Conservation (phyloP, 2,888 invertebrate genomes). For the Drosophila suboccidentalis region DNA sequence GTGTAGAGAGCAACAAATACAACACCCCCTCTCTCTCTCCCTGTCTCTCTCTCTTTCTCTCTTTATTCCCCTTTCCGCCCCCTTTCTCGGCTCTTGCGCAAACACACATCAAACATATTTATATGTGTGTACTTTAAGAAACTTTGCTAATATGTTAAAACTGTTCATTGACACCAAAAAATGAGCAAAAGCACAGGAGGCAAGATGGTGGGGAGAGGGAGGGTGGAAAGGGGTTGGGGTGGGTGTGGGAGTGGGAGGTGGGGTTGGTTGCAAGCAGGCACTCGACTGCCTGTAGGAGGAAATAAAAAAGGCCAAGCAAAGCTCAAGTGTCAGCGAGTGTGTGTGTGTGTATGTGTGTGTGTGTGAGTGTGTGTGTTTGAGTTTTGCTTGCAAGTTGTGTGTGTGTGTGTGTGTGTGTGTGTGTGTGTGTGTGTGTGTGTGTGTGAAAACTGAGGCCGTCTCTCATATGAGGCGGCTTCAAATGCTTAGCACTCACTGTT, state of each 20-base stretch:
- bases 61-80: background rate
- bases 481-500: constrained; percentile 55
- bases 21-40: background rate
- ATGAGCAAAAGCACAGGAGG: constrained; percentile 65
- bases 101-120: constrained; percentile 76
- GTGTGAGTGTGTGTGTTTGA: constrained; percentile 55
- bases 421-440: constrained; percentile 22
- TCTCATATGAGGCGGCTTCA: constrained; percentile 55
- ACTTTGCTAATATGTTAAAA: constrained; percentile 82
- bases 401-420: constrained; percentile 19
- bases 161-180: constrained; percentile 82
- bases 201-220: no score
- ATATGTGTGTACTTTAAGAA: constrained; percentile 79
- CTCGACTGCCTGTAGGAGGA: constrained; percentile 34
- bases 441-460: constrained; percentile 9
- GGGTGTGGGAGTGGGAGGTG: background rate
- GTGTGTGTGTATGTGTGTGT: constrained; percentile 33
- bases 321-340: constrained; percentile 60
- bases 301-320: constrained; percentile 54
- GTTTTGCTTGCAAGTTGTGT: constrained; percentile 45
- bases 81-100: constrained; percentile 26
- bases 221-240: background rate
- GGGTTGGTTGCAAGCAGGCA: constrained; percentile 19
- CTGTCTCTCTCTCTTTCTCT: no score
- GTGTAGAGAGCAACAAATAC: constrained; percentile 8